phyloP scores from a whole-genome alignment of 2,113 vertebrate genomes.

The Eulacestoma nigropectus region DNA sequence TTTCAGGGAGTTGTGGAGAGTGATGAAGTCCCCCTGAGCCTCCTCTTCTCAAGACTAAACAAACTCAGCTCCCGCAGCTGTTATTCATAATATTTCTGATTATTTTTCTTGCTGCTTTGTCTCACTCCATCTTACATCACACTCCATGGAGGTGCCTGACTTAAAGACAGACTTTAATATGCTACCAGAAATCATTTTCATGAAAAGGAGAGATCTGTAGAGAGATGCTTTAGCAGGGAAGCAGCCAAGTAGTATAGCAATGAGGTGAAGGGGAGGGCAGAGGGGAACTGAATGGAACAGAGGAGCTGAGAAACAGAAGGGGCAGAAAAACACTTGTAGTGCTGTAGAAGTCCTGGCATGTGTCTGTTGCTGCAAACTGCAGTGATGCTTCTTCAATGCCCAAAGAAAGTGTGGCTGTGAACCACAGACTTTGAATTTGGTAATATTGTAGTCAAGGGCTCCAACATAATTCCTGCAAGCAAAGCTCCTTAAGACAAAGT shows the following conservation, averaged over 20 bases:
- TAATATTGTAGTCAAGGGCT: not conserved
- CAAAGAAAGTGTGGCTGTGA: not conserved
- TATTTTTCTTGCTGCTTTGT: not conserved
- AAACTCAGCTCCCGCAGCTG: not conserved
- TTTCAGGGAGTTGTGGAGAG: not conserved
- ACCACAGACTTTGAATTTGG: not conserved
- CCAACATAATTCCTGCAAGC: not conserved
- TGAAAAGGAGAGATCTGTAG: not conserved
- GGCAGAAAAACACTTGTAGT: not conserved
- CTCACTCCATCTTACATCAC: not conserved
- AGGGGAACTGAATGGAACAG: not conserved
- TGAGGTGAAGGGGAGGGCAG: not conserved
- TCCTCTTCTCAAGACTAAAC: not conserved
- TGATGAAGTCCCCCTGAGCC: not conserved
- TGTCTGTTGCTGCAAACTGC: not conserved
- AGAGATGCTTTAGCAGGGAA: not conserved
- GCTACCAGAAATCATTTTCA: not conserved
- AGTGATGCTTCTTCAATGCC: not conserved
- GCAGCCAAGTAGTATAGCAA: not conserved
- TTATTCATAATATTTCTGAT: not conserved
- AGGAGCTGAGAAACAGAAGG: not conserved
- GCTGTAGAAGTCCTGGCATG: not conserved
- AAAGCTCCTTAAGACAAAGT: constrained; percentile 26
- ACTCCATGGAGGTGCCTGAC: not conserved
- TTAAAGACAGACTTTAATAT: not conserved